A percentile compares a stretch with the other conserved stretches of the same genome.
Evolutionary conservation across 2,797 vertebrate species (phyloP).

Genomic region (Gypaetus barbatus): DNA sequence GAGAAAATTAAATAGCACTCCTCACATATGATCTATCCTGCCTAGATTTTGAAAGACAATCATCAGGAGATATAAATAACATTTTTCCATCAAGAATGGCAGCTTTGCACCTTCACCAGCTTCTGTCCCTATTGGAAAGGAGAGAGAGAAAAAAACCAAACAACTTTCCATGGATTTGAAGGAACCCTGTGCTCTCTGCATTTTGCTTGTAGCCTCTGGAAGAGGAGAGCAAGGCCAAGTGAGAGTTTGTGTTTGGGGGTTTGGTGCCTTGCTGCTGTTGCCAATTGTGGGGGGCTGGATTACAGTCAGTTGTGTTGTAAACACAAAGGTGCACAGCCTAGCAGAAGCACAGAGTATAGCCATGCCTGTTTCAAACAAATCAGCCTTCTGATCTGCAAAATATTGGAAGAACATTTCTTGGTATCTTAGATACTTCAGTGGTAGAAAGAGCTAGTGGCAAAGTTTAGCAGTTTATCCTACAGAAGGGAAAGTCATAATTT

Average conservation of each 20-base stretch:
- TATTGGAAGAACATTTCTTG: neutral
- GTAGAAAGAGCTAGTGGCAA: neutral
- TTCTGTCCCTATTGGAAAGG: neutral
- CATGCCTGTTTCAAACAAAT: neutral
- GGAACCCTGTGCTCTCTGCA: neutral
- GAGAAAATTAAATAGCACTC: neutral
- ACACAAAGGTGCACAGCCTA: neutral
- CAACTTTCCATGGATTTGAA: neutral
- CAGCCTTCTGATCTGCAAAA: neutral
- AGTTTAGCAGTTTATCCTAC: neutral
- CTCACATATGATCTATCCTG: neutral
- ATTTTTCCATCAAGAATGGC: neutral
- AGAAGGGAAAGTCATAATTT: neutral
- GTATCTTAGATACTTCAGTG: neutral
- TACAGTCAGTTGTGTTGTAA: fast-evolving
- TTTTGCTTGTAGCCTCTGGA: neutral
- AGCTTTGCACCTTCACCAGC: neutral
- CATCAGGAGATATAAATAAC: neutral
- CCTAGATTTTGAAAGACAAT: neutral
- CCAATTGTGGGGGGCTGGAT: neutral
- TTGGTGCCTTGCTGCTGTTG: neutral
- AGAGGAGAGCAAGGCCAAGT: neutral
- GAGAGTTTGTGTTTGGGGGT: neutral
- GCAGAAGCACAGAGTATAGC: neutral
- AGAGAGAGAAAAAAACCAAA: too few relatives aligned